Percentiles rank a stretch among this genome's conserved stretches.
These are phyloP conservation scores for Philonicus albiceps DNA, from an alignment of 2,888 invertebrate genomes.

Conservation along the genomic window DNA sequence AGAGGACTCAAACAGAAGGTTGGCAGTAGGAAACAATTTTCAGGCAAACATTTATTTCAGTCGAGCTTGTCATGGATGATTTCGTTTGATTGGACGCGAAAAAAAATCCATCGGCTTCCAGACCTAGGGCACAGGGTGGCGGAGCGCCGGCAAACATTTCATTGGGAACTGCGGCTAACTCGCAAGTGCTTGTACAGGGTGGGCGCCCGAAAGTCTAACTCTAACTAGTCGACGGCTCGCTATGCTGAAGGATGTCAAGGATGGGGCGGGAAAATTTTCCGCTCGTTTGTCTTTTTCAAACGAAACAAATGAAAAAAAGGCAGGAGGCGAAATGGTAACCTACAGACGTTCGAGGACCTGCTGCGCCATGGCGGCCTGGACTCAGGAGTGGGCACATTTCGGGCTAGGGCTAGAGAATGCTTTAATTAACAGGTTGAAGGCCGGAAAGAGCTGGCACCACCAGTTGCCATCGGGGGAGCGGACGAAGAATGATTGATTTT, in stretches of 20 bases:
- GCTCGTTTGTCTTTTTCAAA: constrained; percentile 37
- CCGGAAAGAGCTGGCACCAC: background rate
- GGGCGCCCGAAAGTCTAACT: background rate
- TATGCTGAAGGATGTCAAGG: constrained; percentile 11
- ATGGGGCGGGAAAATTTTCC: constrained; percentile 25
- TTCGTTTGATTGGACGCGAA: constrained; percentile 16
- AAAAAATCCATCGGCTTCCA: background rate
- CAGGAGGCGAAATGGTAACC: constrained; percentile 19
- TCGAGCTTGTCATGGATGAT: constrained; percentile 26
- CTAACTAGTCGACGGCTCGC: background rate
- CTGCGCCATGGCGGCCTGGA: background rate
- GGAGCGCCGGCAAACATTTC: constrained; percentile 5
- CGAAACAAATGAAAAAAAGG: constrained; percentile 19
- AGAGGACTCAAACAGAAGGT: background rate
- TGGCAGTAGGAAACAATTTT: constrained; percentile 3
- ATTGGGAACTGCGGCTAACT: constrained; percentile 16
- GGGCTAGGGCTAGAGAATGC: background rate
- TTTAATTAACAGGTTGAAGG: constrained; percentile 21
- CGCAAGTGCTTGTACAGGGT: constrained; percentile 5
- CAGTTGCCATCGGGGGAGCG: background rate
- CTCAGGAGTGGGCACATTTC: background rate
- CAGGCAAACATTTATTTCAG: constrained; percentile 17
- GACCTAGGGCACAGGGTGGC: background rate
- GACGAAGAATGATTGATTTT: constrained; percentile 16
- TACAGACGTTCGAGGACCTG: background rate